Base-by-base conservation (phyloP, 92 coral and sea anemone genomes). In the Porites evermanni region DNA sequence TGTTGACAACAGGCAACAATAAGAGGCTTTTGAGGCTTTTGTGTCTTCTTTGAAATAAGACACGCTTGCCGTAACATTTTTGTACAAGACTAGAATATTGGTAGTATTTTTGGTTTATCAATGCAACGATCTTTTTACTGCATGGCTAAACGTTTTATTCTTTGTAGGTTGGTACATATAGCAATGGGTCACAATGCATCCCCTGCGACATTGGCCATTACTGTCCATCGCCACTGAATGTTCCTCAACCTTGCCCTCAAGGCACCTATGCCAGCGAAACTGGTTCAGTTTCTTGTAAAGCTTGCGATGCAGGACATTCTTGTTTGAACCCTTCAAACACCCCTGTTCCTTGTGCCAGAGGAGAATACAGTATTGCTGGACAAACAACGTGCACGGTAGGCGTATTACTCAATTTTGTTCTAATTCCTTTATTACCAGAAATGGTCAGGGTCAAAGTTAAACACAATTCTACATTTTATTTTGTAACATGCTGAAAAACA, bases 351-450 rank as follows among this genome's bases (percentile, higher is more conserved):
- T 97, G 99, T 68, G 82, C 84, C 14, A 69, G 70, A 21, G 98
- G 99, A 70, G 98, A 93, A 83, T 95, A 88, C 87, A 97, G 99
- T 75, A 95, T 97, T 51, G 92, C 97, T 64, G 99, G 99, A 51
- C 98, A 97, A 79, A 66, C 90, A 56, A 85, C 92, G 17, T 97
- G 99, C 67, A 85, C 91, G 74, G 99, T 97, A 84, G 81, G 93
- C 79, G 18, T 61, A 38, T 23, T 47, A 53, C 47, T 38, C n/a
- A 18, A 20, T 11, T 11, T 56, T 56, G 61, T 8, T 56, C 8
- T 56, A 56, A 56, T 11, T 56, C 7, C 12, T 56, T 11, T 56
- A 56, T 10, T 56, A 9, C 14, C 61, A 10, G 3, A 56, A 56
- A 2, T 56, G 61, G 12, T 38, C 47, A 38, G 47, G 7, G 47